Evolutionary conservation across 2,888 invertebrate species (phyloP), one percentile per base, ranked within the genome.

Genomic region (Strigamia transsilvanica): DNA sequence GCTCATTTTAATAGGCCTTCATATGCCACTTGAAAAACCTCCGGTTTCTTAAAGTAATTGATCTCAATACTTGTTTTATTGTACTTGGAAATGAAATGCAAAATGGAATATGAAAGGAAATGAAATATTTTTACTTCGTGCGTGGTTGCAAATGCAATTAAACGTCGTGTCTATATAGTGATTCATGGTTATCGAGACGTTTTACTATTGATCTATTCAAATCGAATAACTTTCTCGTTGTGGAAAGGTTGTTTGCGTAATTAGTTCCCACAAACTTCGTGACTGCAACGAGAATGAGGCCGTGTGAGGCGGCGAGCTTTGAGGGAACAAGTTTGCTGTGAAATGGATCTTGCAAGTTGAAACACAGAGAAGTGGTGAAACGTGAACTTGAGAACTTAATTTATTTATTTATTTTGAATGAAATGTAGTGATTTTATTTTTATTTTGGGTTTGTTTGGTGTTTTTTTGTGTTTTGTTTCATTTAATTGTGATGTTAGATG

Each of bases 201-300:
- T 41, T 42, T 7, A 46, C 38, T 38, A 38, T 38, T 38, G 38
- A 38, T 38, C 38, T 38, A 46, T 46, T 46, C 46, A 46, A 46
- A n/a, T 46, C 46, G 46, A 46, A 46, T 15, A 46, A 46, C 13
- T 12, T 13, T 15, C 12, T 13, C n/a, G 46, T 9, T 46, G 46
- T 46, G 46, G n/a, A 46, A 38, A 38, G 38, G 38, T 38, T 46
- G 46, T 46, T 46, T 46, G 46, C 15, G 46, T 46, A 46, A 46
- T n/a, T 46, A 46, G 46, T 46, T 46, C 46, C 46, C 46, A 46
- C 46, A 46, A 46, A 46, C 46, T 46, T 13, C 46, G 46, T 46
- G 46, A 46, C 46, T 46, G 13, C 46, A 46, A 46, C n/a, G 46
- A 46, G 46, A 46, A 46, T 46, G 46, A 46, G 46, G n/a, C 46